Evolutionary conservation across 2,113 vertebrate genomes (phyloP).

Genomic region (Pachypanchax playfairii): DNA sequence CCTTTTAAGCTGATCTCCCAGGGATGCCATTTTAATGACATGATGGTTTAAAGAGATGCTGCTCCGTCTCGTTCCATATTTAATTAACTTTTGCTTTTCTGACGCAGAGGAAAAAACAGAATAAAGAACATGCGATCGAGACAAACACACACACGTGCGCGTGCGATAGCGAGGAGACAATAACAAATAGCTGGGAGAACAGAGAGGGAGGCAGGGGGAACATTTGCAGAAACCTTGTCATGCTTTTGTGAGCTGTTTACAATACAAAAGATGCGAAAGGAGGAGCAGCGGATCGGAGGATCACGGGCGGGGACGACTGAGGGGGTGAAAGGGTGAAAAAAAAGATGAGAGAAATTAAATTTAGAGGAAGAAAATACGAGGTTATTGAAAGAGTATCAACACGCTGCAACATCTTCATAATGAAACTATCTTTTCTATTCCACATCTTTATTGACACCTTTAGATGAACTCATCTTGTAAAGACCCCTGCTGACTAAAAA

Average conservation of each 20-base stretch:
- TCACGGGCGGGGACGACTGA: slow-evolving; percentile 26
- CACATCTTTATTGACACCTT: neutral
- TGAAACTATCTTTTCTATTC: neutral
- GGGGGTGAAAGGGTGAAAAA: slow-evolving; percentile 24
- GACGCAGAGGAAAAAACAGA: slow-evolving; percentile 73
- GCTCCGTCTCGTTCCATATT: slow-evolving; percentile 98
- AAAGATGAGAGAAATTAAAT: slow-evolving; percentile 4
- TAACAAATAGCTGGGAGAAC: slow-evolving; percentile 93
- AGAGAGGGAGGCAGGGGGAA: slow-evolving; percentile 83
- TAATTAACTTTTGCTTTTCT: slow-evolving; percentile 99
- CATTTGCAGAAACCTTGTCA: slow-evolving; percentile 89
- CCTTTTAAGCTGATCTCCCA: slow-evolving; percentile 95
- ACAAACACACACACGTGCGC: slow-evolving; percentile 82
- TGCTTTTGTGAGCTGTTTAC: slow-evolving; percentile 84
- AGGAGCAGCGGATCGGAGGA: slow-evolving; percentile 54
- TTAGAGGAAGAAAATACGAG: neutral
- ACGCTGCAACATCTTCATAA: too few species aligned
- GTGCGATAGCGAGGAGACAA: slow-evolving; percentile 88
- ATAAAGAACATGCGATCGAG: slow-evolving; percentile 74
- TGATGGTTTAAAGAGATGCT: slow-evolving; percentile 99
- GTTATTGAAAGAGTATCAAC: too few species aligned
- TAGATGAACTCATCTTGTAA: slow-evolving; percentile 18
- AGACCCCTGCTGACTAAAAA: slow-evolving; percentile 7
- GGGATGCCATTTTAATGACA: slow-evolving; percentile 99
- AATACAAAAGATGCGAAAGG: slow-evolving; percentile 76